Evolutionary conservation across 2,113 vertebrate genomes (phyloP), one percentile per base, ranked within the genome.

Genomic region (Myiagra hebetior): DNA sequence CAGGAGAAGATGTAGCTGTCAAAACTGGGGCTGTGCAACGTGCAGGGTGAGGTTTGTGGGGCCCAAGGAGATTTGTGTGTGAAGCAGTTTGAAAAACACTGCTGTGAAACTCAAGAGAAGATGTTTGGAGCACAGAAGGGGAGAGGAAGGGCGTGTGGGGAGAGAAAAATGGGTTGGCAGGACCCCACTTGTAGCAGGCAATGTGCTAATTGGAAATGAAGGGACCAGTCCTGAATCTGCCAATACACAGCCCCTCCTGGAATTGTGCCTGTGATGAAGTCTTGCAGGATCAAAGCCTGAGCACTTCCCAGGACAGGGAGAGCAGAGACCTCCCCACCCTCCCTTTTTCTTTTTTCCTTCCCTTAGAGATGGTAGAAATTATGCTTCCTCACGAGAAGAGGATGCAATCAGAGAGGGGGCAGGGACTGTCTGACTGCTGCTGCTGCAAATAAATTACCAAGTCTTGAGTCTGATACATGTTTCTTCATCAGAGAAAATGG

Each of bases 1-100:
- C 8, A 23, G 77, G 65, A 75, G 59, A 26, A 52, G 42, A 7
- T 4, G 9, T 0, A 20, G 62, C 3, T 47, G 53, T 64, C 60
- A 8, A 27, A 83, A 21, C 18, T 35, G 41, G 6, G 49, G 15
- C 1, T 28, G 41, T 19, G 30, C 57, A 22, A 4, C 0, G 4
- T 42, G 19, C 19, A 41, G 56, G 52, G 11, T 19, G 87, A 26
- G 69, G 26, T 46, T 70, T 82, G 73, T 18, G 42, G 39, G 63
- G 35, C 31, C 23, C 11, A 14, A 18, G 72, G 72, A 44, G 33
- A 8, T 55, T 19, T 30, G 10, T 23, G 18, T 16, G 11, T 26
- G 19, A 41, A 69, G n/a, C 31, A 46, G 7, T 26, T 57, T 22
- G 49, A 23, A 37, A 60, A 56, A 15, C 28, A 11, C 7, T 19